Conservation (phyloP, 1,140 invertebrate genomes). For the Zaprionus tsacasi region DNA sequence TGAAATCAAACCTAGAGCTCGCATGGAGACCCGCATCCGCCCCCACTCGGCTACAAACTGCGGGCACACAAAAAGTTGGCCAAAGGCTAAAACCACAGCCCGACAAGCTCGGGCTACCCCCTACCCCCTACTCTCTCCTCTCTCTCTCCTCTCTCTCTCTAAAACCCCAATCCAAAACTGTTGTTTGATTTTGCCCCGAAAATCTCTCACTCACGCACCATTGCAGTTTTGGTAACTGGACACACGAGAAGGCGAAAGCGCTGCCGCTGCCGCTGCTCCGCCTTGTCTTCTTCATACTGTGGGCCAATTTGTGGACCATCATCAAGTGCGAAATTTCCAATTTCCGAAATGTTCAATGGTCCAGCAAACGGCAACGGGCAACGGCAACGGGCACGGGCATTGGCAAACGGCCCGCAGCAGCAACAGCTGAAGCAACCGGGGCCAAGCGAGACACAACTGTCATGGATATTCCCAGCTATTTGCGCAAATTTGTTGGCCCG, state of each 20-base stretch:
- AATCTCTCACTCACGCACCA: constrained; percentile 47
- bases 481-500: constrained; percentile 56
- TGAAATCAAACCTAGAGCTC: constrained; percentile 68
- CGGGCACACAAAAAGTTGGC: constrained; percentile 37
- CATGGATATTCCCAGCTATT: constrained; percentile 52
- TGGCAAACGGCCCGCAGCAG: constrained; percentile 24
- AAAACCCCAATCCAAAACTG: constrained; percentile 38
- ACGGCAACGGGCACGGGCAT: constrained; percentile 7
- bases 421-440: constrained; percentile 23
- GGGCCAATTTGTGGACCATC: constrained; percentile 75
- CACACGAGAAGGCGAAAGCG: not conserved
- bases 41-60: constrained; percentile 15
- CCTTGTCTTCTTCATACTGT: constrained; percentile 70
- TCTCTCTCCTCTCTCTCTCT: not conserved
- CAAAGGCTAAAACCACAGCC: constrained; percentile 51
- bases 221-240: constrained; percentile 36
- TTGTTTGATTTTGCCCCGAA: constrained; percentile 47
- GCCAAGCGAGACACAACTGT: constrained; percentile 34
- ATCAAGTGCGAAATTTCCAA: constrained; percentile 79
- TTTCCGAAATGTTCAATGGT: constrained; percentile 81
- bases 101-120: not conserved
- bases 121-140: too few relatives aligned
- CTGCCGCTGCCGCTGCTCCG: not conserved
- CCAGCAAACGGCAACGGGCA: constrained; percentile 67
- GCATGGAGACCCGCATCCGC: not conserved